Evolutionary conservation across 2,797 vertebrate genomes (phyloP), one percentile per base, ranked within the genome.

Genomic region (Pipistrellus pipistrellus): DNA sequence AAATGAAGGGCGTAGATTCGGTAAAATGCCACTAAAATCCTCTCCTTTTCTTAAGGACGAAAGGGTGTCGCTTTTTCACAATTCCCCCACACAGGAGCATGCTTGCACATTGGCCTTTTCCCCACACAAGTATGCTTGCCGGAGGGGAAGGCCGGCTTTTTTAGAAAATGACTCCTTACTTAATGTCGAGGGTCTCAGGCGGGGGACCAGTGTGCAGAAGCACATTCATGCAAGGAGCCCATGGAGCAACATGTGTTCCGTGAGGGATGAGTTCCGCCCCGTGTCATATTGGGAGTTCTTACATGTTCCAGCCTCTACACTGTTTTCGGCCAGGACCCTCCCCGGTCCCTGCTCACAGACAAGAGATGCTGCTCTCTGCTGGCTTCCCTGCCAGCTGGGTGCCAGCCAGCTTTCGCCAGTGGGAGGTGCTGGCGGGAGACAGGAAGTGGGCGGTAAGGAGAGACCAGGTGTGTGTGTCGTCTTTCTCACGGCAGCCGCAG

Each of bases 1-100:
- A 80, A 94, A 48, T 85, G 73, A 93, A 95, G 76, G 75, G 73
- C n/a, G 83, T 44, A 59, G 53, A 48, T n/a, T 93, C 64, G 83
- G 55, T 80, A 35, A 66, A 38, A 53, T 25, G 62, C 30, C 32
- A 55, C 44, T 84, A 38, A 94, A 91, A 93, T 51, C 68, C 7
- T 81, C 66, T 55, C 66, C 18, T 96, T 81, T 57, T 51, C 77
- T 81, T 88, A 64, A 96, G 35, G 76, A 80, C 48, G 44, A 72
- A 62, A 92, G 35, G n/a, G 20, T 64, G 72, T 17, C 87, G 23
- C 46, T 32, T 92, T 93, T 73, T 59, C 53, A 77, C 25, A 14
- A 46, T 48, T 53, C 1, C 30, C n/a, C 83, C 30, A 27, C 83
- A 71, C 20, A 86, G 75, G 80, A 85, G 14, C 20, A n/a, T 87